Evolutionary conservation across 2,888 invertebrate genomes (phyloP).

Genomic region (Noctua janthina): DNA sequence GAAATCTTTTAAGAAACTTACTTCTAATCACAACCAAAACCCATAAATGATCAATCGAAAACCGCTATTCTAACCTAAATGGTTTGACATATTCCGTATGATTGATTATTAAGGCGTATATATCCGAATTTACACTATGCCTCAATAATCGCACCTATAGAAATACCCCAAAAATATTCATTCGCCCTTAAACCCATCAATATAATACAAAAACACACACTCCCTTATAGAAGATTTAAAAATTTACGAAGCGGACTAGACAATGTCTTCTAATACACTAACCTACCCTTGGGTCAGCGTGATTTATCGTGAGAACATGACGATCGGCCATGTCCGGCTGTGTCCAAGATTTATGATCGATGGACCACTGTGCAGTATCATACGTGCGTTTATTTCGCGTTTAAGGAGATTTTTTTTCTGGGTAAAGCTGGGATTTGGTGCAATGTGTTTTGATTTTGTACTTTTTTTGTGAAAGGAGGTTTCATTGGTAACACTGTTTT

Average conservation of each 20-base stretch:
- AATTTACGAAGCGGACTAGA: conserved; percentile 44
- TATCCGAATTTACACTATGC: not conserved
- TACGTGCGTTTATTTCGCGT: conserved; percentile 64
- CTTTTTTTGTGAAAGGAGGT: too few species aligned
- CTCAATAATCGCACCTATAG: not conserved
- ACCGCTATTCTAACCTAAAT: too few species aligned
- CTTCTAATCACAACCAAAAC: too few species aligned
- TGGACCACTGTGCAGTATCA: conserved; percentile 63
- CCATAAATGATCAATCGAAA: too few species aligned
- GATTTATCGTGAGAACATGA: conserved; percentile 88
- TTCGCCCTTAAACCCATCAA: not conserved
- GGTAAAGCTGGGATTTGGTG: conserved; percentile 30
- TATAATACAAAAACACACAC: conserved; percentile 2
- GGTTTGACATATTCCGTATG: not conserved
- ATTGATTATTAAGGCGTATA: not conserved
- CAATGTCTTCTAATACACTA: conserved; percentile 72
- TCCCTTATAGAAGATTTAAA: conserved; percentile 34
- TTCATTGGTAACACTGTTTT: too few species aligned
- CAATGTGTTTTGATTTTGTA: not conserved
- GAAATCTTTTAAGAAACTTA: too few species aligned
- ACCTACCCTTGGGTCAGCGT: conserved; percentile 67
- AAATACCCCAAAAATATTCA: not conserved
- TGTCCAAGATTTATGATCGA: conserved; percentile 80
- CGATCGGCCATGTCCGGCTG: conserved; percentile 71
- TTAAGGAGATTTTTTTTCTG: conserved; percentile 56